Evolutionary conservation across 2,797 vertebrate genomes (phyloP), one percentile per base, ranked within the genome.

Genomic region (Xenops minutus): DNA sequence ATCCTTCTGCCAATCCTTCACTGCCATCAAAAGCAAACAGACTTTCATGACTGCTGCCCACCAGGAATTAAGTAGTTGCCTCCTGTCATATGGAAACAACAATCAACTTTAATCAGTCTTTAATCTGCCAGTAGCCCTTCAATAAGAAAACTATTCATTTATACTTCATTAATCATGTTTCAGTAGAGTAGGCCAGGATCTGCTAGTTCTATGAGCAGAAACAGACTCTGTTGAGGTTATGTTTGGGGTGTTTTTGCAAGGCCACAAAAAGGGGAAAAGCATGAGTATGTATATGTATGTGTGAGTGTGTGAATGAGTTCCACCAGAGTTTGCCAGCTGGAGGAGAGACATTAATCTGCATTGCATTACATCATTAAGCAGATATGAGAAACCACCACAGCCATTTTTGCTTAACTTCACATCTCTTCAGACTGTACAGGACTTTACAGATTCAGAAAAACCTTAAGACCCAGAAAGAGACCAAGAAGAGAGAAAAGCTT

Each of bases 131-230:
- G 64, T 92, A 89, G 67, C 63, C 63, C 89, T 94, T 97, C 61
- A 27, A 94, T 94, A 91, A 94, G 85, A 95, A 97, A 97, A 91
- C 69, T 64, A 83, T 77, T 41, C 64, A 80, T 92, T 94, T 67
- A 43, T 92, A 94, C 80, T 93, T 97, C 91, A 94, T 89, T 97
- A 93, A 91, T 77, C 84, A 71, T 61, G 37, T 95, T 94, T 94
- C 95, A 92, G 79, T 74, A 95, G 56, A 82, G 80, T 58, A 94
- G 46, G 91, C 76, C 83, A 97, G 63, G 74, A 80, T 88, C 78
- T 83, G 44, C 73, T 82, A 90, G 55, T 78, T 95, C 84, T 89
- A 72, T 62, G 64, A 94, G 84, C 48, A 82, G 72, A 93, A 88
- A 63, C 67, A 96, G 32, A 32, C 37, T 58, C 37, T 68, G 17